Conservation (phyloP, 2,113 vertebrate genomes). For the Cervus canadensis region DNA sequence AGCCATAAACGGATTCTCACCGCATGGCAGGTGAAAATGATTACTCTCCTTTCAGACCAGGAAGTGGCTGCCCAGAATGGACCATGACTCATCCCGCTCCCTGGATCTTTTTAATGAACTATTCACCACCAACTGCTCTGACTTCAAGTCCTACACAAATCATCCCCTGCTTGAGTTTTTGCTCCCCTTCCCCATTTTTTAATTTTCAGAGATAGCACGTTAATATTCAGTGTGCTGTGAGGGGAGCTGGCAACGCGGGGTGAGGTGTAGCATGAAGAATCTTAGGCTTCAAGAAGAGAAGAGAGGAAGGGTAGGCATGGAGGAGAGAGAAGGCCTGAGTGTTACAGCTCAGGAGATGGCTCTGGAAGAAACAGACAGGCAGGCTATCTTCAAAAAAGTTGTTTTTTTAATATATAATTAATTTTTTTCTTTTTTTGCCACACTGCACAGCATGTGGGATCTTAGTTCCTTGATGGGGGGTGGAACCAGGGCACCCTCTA, state of each 20-base stretch:
- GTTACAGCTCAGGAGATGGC: background rate
- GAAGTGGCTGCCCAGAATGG: background rate
- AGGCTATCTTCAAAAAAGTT: background rate
- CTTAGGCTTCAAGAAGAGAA: background rate
- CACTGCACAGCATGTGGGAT: background rate
- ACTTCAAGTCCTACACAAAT: background rate
- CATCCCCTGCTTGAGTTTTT: background rate
- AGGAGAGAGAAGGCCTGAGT: background rate
- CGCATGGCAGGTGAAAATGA: constrained; percentile 29
- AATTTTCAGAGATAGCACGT: background rate
- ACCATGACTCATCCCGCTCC: constrained; percentile 12
- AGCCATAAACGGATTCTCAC: constrained; percentile 36
- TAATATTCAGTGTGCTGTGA: background rate
- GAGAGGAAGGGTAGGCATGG: too few species aligned
- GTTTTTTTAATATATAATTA: background rate
- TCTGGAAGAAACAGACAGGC: background rate
- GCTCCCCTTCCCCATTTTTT: background rate
- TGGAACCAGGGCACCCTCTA: background rate
- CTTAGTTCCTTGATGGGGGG: background rate
- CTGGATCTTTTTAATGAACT: constrained; percentile 15
- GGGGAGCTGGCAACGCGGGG: background rate
- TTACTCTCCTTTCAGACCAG: constrained; percentile 12
- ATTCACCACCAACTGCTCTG: background rate
- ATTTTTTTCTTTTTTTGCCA: background rate
- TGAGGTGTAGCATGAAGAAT: background rate